phyloP scores from a whole-genome alignment of 2,797 vertebrate species.

The Spheniscus humboldti region DNA sequence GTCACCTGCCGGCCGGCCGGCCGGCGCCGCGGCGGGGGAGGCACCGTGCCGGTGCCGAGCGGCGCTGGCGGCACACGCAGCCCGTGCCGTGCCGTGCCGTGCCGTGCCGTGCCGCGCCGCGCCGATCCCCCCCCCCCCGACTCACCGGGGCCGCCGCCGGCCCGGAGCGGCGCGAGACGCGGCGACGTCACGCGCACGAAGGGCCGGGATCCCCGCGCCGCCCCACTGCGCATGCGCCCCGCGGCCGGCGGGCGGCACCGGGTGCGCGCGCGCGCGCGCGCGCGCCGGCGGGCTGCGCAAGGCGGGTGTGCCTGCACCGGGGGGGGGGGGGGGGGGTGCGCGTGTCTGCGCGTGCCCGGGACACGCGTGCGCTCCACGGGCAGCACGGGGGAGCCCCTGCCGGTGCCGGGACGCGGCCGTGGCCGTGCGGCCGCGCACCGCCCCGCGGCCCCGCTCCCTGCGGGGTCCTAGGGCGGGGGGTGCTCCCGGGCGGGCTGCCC shows the following conservation, averaged over 20 bases:
- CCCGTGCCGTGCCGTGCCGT: background rate
- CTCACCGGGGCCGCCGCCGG: background rate
- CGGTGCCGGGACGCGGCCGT: no score
- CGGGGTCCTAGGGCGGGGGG: background rate
- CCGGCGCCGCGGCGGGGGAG: background rate
- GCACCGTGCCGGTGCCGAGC: no score
- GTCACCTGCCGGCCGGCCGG: background rate
- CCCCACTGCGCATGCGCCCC: background rate
- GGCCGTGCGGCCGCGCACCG: background rate
- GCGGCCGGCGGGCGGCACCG: background rate
- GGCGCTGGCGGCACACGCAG: background rate
- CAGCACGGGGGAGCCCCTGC: no score
- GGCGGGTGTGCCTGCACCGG: background rate
- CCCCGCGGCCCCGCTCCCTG: background rate
- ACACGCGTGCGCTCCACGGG: background rate
- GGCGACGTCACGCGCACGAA: conserved; percentile 43
- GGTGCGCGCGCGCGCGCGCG: background rate
- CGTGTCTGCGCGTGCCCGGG: background rate
- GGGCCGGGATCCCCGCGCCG: conserved; percentile 26
- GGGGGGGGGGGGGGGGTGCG: background rate
- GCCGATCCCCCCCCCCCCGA: background rate
- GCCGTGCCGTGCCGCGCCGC: background rate
- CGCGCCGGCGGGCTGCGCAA: no score
- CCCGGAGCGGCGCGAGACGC: conserved; percentile 7
- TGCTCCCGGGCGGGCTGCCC: background rate